These are phyloP conservation scores for Scalopus aquaticus DNA, from an alignment of 2,113 vertebrate genomes.

Conservation along the genomic window DNA sequence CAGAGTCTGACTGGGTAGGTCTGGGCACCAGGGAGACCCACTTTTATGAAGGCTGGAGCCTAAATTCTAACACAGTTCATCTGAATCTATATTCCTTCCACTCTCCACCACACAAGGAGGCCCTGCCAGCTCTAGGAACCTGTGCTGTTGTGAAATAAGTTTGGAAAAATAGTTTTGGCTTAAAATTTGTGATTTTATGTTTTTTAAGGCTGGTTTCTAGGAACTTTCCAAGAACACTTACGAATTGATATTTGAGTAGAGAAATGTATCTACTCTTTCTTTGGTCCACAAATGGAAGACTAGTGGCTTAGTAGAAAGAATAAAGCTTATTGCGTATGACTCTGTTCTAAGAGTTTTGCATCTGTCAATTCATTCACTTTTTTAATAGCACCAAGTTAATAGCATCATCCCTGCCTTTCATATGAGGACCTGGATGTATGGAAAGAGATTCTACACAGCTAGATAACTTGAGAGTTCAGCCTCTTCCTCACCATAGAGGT, in stretches of 20 bases:
- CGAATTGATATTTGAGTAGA: neutral
- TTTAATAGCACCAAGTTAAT: neutral
- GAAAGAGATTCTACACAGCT: neutral
- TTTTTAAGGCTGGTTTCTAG: conserved; percentile 47
- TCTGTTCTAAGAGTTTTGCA: neutral
- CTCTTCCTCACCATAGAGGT: neutral
- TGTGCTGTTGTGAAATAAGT: neutral
- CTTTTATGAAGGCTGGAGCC: rapidly evolving
- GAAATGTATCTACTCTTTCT: neutral
- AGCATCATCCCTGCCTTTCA: neutral
- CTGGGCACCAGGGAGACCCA: neutral
- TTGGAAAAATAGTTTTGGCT: conserved; percentile 1
- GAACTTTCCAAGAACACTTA: conserved; percentile 35
- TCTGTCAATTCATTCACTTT: neutral
- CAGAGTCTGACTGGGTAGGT: too few relatives aligned
- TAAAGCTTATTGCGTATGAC: neutral
- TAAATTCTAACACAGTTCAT: too few relatives aligned
- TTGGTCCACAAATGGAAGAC: neutral
- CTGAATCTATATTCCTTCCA: neutral
- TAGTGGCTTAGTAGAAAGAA: neutral
- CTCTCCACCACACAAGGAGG: neutral
- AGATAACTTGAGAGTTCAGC: neutral
- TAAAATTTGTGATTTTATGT: neutral
- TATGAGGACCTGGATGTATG: neutral
- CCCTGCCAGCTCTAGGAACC: neutral